Conservation (phyloP, 2,113 vertebrate species). For the Tragelaphus strepsiceros region DNA sequence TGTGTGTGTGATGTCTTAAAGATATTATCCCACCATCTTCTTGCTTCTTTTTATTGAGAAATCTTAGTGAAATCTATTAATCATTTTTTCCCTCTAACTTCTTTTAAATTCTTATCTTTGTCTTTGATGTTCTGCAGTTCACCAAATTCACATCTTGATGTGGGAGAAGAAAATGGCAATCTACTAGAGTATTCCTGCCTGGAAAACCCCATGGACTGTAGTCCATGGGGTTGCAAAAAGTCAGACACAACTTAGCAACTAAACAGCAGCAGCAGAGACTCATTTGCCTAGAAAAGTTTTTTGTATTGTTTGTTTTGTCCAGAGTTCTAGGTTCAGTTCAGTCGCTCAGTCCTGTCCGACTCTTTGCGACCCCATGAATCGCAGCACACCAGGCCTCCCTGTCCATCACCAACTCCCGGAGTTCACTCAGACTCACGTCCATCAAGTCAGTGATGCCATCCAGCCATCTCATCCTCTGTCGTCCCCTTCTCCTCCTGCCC, state of each 20-base stretch:
- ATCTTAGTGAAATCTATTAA: neutral
- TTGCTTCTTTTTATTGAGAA: neutral
- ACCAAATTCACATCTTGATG: neutral
- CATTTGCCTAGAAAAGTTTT: neutral
- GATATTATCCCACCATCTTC: neutral
- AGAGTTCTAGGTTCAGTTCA: neutral
- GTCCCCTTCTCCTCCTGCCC: too few species aligned
- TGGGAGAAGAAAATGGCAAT: neutral
- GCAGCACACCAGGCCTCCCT: too few species aligned
- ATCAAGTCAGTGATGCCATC: too few species aligned
- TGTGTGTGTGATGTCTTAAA: neutral
- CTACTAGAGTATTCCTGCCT: neutral
- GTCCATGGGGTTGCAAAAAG: neutral
- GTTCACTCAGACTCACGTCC: too few species aligned
- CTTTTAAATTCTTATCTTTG: neutral
- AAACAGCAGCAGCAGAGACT: neutral
- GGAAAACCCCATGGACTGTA: neutral
- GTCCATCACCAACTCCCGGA: too few species aligned
- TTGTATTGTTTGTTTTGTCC: slow-evolving; percentile 1
- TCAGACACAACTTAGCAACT: neutral
- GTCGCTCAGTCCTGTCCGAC: too few species aligned
- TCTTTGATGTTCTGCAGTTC: neutral
- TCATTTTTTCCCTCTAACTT: neutral
- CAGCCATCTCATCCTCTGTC: too few species aligned
- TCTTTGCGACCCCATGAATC: too few species aligned